Base-by-base conservation (phyloP, 2,797 vertebrate species). In the Gila robusta region DNA sequence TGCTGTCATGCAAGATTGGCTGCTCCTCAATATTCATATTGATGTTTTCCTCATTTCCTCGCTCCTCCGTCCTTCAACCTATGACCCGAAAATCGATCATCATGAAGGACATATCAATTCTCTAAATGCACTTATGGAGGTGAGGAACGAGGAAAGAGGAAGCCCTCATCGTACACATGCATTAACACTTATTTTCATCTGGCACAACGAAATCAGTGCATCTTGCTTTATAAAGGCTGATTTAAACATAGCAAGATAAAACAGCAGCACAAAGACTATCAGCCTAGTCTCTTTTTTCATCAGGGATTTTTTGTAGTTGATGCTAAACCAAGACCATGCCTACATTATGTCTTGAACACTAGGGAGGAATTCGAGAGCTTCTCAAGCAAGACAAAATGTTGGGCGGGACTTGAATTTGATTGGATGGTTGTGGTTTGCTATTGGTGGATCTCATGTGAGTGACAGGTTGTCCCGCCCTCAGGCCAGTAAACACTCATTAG, bases 81-180 rank as follows among this genome's bases (percentile, higher is more conserved):
- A 35, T 49, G 41, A 49, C 64, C 21, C 1, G 6, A 41, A 23
- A 35, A 47, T 81, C 19, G 4, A 37, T 81, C 62, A 52, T 69
- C 28, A 37, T 69, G 64, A 81, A 69, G 64, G 41, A 69, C 79
- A 81, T 23, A 67, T 80, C 6, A 14, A 21, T 79, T 21, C 37
- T 19, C 16, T 10, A 23, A 67, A 67, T n/a, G 44, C 64, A n/a
- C 79, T 67, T 6, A 28, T 69, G 64, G 28, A 32, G 19, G 28
- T 32, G 39, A 79, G 59, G 23, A 79, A 62, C 0, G 8, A 44
- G 54, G 21, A 66, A 32, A 17, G 16, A 44, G 16, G 2, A 66
- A 21, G 17, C 26, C 56, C 17, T 64, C 14, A 66, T 8, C 8
- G n/a, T 62, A 28, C 37, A 79, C 3, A 78, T 14, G 12, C 52